Base-by-base conservation (phyloP, 2,113 vertebrate genomes). In the Hippocampus abdominalis region DNA sequence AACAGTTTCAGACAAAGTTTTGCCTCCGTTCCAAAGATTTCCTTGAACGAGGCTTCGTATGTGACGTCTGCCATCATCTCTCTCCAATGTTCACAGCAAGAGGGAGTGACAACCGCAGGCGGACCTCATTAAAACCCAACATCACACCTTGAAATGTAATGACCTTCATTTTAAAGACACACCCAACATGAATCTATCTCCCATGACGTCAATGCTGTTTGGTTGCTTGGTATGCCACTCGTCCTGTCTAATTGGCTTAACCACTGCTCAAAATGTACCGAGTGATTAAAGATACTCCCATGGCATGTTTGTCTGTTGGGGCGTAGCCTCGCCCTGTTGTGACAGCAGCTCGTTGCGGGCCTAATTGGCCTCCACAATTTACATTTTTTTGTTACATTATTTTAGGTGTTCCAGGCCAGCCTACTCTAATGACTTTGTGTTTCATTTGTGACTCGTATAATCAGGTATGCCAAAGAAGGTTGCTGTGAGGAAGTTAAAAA, bases 151-250 rank as follows among this genome's bases (percentile, higher is more conserved):
- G 27, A 64, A 64, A 64, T 16, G 3, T 64, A 64, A 46, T 44
- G 0, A 27, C 40, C 42, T 46, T 64, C 15, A 27, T 46, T 64
- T 64, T 25, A n/a, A 8, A 21, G 9, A 27, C n/a, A 46, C 63
- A 64, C 63, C 63, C 63, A 46, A 25, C 40, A 20, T 46, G n/a
- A 46, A 25, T 25, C 40, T 21, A 25, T 3, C n/a, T 8, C 12
- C 6, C 2, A 40, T 44, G 63, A 44, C 63, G 42, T 25, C 63
- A 64, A 18, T 18, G 23, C 8, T 46, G 39, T 3, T 46, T 44
- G 21, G 21, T 42, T 23, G 62, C 62, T 64, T 64, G 63, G 63
- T 27, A 64, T 64, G 63, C 63, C 15, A 64, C 63, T 64, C 63
- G 13, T 18, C 63, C 23, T 18, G 63, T 46, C 21, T 18, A 64